phyloP scores from a whole-genome alignment of 2,888 invertebrate genomes.

The Scelioninae gen. 2 region DNA sequence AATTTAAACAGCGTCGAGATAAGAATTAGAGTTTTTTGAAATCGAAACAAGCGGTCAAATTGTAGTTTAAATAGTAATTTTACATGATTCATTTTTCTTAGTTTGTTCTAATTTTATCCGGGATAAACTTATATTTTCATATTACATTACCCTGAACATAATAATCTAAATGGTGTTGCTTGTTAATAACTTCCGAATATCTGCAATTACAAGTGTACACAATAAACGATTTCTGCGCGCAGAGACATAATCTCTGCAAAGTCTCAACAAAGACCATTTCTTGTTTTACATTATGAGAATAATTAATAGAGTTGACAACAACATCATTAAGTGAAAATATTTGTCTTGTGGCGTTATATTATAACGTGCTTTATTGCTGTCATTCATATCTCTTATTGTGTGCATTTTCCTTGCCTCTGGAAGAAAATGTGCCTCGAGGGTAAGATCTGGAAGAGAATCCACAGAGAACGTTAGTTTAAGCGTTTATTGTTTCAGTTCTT shows the following conservation, averaged over 20 bases:
- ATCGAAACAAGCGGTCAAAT: too few relatives aligned
- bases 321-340: slow-evolving; percentile 60
- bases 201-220: slow-evolving; percentile 39
- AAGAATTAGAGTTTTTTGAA: too few relatives aligned
- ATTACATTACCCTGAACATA: too few relatives aligned
- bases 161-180: too few relatives aligned
- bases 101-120: too few relatives aligned
- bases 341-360: slow-evolving; percentile 60
- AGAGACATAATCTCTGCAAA: slow-evolving; percentile 43
- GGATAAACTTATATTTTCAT: too few relatives aligned
- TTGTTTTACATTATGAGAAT: slow-evolving; percentile 49
- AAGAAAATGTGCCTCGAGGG: slow-evolving; percentile 59
- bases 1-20: too few relatives aligned
- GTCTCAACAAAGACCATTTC: slow-evolving; percentile 39
- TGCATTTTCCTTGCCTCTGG: slow-evolving; percentile 58
- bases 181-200: slow-evolving; percentile 14
- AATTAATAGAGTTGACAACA: slow-evolving; percentile 60
- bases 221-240: slow-evolving; percentile 24
- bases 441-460: slow-evolving; percentile 54
- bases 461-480: slow-evolving; percentile 56
- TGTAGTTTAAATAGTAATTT: too few relatives aligned
- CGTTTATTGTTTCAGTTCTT: slow-evolving; percentile 61
- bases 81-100: too few relatives aligned
- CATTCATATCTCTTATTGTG: slow-evolving; percentile 61
- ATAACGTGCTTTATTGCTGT: slow-evolving; percentile 60